phyloP scores from a whole-genome alignment of 1,140 invertebrate genomes.

The Hypothenemus hampei region DNA sequence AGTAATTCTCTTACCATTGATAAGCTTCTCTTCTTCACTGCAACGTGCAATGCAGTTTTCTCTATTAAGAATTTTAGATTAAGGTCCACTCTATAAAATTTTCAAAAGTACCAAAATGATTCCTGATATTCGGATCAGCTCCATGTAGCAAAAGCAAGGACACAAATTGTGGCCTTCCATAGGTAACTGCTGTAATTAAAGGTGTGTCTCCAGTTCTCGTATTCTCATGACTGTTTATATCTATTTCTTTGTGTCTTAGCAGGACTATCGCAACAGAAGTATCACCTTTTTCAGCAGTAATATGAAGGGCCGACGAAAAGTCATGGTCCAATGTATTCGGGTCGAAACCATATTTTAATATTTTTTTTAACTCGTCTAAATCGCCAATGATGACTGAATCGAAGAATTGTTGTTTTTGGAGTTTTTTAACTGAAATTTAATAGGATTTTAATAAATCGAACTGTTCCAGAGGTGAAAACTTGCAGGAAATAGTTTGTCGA shows the following conservation, averaged over 20 bases:
- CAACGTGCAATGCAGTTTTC: background rate
- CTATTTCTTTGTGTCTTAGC: background rate
- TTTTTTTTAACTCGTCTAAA: background rate
- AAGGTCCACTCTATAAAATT: background rate
- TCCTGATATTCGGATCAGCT: conserved; percentile 7
- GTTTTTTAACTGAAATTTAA: conserved; percentile 2
- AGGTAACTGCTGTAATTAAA: background rate
- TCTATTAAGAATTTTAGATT: background rate
- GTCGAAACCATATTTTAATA: background rate
- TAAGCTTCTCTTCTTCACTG: background rate
- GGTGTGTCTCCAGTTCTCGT: conserved; percentile 2
- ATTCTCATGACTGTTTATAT: background rate
- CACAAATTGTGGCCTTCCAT: background rate
- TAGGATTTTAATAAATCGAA: too few species aligned
- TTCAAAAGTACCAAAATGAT: conserved; percentile 9
- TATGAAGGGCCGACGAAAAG: background rate
- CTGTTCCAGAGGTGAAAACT: too few species aligned
- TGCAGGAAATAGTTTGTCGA: too few species aligned
- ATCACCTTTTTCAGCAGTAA: conserved; percentile 12
- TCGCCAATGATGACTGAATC: conserved; percentile 1
- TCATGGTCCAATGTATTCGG: conserved; percentile 5
- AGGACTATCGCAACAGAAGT: background rate
- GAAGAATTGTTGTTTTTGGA: conserved; percentile 1
- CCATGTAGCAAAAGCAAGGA: conserved; percentile 2
- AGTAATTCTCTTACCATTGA: conserved; percentile 1